These are phyloP conservation scores for Wasmannia auropunctata DNA, from an alignment of 1,140 invertebrate genomes.

Conservation along the genomic window DNA sequence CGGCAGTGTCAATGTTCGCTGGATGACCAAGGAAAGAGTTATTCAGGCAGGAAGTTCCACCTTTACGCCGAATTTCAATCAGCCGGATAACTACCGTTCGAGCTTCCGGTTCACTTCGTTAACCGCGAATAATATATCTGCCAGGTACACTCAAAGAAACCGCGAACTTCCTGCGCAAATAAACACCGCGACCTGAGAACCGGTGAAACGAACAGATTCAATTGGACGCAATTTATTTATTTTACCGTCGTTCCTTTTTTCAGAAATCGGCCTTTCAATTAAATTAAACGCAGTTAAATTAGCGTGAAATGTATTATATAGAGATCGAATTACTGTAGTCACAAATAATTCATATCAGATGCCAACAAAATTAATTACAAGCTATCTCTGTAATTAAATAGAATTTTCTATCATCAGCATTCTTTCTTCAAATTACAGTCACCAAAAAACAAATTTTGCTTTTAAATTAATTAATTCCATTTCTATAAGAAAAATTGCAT, in stretches of 20 bases:
- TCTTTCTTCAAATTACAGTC: neutral
- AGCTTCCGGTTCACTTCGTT: conserved; percentile 57
- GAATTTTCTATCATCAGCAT: neutral
- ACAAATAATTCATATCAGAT: neutral
- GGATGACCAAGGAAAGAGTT: conserved; percentile 61
- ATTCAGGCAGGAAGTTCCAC: conserved; percentile 63
- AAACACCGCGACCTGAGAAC: conserved; percentile 5
- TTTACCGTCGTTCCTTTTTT: neutral
- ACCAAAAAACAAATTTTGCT: neutral
- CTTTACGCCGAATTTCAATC: conserved; percentile 74
- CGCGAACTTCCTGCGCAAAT: conserved; percentile 26
- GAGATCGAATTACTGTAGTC: too few relatives aligned
- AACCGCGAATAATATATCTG: conserved; percentile 17
- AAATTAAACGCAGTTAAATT: neutral
- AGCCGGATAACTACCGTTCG: conserved; percentile 20
- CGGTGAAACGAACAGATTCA: neutral
- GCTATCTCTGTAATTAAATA: neutral
- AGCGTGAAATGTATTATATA: too few relatives aligned
- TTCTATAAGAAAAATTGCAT: neutral
- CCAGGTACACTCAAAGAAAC: conserved; percentile 1
- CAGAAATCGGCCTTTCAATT: neutral
- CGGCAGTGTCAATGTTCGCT: conserved; percentile 66
- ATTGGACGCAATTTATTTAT: conserved; percentile 10
- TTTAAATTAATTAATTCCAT: neutral
- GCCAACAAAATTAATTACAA: neutral